A percentile compares a stretch with the other conserved stretches of the same genome.
phyloP scores from a whole-genome alignment of 2,888 invertebrate species.

The Cheilosia vulpina region DNA sequence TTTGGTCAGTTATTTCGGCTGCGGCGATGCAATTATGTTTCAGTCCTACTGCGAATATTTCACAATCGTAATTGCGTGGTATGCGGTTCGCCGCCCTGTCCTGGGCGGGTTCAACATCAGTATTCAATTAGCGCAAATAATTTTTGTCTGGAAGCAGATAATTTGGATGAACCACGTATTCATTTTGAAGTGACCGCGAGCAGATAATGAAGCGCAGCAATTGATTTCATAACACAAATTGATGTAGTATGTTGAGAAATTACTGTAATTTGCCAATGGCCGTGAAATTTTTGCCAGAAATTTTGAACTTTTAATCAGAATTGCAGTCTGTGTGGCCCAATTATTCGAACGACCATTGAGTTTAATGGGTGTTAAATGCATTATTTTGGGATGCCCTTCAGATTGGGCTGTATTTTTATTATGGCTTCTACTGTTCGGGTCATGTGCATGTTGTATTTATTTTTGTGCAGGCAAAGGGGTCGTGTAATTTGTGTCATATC shows the following conservation, averaged over 20 bases:
- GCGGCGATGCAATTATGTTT: not conserved
- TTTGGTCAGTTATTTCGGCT: no score
- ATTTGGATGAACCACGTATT: not conserved
- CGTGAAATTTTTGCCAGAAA: constrained; percentile 12
- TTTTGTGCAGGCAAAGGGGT: no score
- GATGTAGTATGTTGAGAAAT: constrained; percentile 43
- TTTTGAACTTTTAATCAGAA: not conserved
- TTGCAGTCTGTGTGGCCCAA: not conserved
- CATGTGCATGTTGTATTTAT: no score
- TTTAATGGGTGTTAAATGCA: no score
- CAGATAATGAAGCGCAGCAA: constrained; percentile 11
- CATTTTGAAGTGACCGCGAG: constrained; percentile 4
- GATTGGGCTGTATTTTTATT: no score
- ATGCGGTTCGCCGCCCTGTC: constrained; percentile 10
- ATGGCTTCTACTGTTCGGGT: no score
- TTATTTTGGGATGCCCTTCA: no score
- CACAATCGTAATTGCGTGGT: constrained; percentile 35
- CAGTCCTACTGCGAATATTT: constrained; percentile 2
- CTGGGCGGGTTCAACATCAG: constrained; percentile 19
- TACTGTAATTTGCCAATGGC: constrained; percentile 39
- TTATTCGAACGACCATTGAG: not conserved
- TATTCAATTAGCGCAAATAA: constrained; percentile 46
- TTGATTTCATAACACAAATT: constrained; percentile 35
- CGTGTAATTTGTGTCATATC: no score
- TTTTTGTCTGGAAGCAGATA: constrained; percentile 14